Conservation (phyloP, 2,113 vertebrate species). For the Illadopsis cleaveri region DNA sequence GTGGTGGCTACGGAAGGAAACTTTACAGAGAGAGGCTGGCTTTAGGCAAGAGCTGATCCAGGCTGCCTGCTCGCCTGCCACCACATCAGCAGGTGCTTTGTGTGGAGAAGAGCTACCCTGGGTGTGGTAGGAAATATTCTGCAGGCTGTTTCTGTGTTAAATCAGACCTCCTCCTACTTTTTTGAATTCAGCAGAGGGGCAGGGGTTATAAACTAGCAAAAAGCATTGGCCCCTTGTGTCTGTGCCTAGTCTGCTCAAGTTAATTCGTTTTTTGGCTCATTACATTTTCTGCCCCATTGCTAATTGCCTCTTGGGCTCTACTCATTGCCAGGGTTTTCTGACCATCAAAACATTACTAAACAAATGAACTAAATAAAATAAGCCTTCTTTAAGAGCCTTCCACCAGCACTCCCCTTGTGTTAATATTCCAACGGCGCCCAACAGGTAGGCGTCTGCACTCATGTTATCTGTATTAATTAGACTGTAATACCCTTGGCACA, state of each 20-base stretch:
- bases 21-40: accelerated
- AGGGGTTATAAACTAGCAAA: conserved; percentile 38
- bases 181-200: not conserved
- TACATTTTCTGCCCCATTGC: conserved; percentile 65
- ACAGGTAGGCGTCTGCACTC: conserved; percentile 58
- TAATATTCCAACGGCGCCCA: conserved; percentile 39
- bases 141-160: not conserved
- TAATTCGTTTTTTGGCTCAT: conserved; percentile 69
- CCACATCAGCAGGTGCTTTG: not conserved
- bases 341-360: conserved; percentile 59
- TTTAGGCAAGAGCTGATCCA: not conserved
- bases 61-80: not conserved
- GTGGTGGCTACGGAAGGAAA: not conserved
- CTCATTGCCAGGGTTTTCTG: conserved; percentile 56
- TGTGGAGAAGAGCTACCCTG: accelerated
- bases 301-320: conserved; percentile 53
- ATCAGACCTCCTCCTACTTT: not conserved
- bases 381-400: conserved; percentile 29
- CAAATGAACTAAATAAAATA: conserved; percentile 62
- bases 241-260: conserved; percentile 43
- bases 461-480: conserved; percentile 69
- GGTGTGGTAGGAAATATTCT: not conserved
- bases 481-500: conserved; percentile 62
- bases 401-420: conserved; percentile 5
- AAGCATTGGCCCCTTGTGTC: conserved; percentile 39